These are phyloP conservation scores for Calephelis perditalis DNA, from an alignment of 2,888 invertebrate genomes.

Conservation along the genomic window DNA sequence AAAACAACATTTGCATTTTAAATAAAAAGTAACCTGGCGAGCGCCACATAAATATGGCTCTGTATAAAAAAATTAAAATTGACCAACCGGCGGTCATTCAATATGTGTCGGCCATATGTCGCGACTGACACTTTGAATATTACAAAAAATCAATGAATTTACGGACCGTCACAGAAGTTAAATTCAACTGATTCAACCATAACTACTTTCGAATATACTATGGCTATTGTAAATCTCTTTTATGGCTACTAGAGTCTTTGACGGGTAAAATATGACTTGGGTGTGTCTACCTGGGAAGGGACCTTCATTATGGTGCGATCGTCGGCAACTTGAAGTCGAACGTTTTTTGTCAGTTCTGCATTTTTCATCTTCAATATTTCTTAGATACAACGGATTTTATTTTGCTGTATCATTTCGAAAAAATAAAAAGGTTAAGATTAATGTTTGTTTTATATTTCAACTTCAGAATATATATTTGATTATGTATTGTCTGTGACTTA, in stretches of 20 bases:
- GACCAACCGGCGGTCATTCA: conserved; percentile 53
- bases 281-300: conserved; percentile 73
- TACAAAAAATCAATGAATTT: conserved; percentile 59
- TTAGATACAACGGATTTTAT: conserved; percentile 46
- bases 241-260: conserved; percentile 67
- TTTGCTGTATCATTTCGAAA: conserved; percentile 3
- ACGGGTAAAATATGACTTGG: conserved; percentile 74
- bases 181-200: conserved; percentile 41
- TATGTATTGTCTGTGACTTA: too few relatives aligned
- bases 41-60: conserved; percentile 10
- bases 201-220: conserved; percentile 69
- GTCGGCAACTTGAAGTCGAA: conserved; percentile 66
- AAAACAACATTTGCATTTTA: conserved; percentile 7
- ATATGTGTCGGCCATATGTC: conserved; percentile 68
- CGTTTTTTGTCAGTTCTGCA: conserved; percentile 59
- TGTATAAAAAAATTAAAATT: conserved; percentile 44
- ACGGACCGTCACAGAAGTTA: conserved; percentile 62
- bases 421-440: neutral
- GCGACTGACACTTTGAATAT: conserved; percentile 49
- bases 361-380: conserved; percentile 41
- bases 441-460: neutral
- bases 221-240: conserved; percentile 71
- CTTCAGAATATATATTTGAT: too few relatives aligned
- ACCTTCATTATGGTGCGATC: conserved; percentile 68
- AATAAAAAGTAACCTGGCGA: conserved; percentile 9